Evolutionary conservation across 2,888 invertebrate genomes (phyloP).

Genomic region (Fragum sueziense): DNA sequence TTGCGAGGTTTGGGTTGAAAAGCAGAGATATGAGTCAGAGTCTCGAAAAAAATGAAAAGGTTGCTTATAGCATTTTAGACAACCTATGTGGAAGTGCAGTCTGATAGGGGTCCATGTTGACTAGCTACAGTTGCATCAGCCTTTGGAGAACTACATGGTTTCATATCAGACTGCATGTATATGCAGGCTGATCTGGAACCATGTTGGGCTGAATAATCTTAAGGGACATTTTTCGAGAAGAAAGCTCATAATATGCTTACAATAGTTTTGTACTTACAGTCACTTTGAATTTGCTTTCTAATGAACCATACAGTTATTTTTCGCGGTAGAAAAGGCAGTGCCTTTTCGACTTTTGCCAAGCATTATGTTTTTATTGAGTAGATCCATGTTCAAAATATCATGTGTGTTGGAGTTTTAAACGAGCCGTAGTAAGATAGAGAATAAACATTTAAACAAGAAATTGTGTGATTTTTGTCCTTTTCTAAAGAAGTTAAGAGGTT

Average conservation of each 20-base stretch:
- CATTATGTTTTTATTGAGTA: constrained; percentile 9
- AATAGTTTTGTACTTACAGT: not conserved
- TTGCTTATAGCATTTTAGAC: too few relatives aligned
- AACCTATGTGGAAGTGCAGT: too few relatives aligned
- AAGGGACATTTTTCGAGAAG: not conserved
- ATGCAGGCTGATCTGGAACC: too few relatives aligned
- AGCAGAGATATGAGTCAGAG: too few relatives aligned
- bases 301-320: not conserved
- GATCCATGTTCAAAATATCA: constrained; percentile 4
- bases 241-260: not conserved
- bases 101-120: too few relatives aligned
- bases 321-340: not conserved
- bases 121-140: too few relatives aligned
- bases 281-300: not conserved
- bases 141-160: too few relatives aligned
- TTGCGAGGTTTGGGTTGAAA: too few relatives aligned
- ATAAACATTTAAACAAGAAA: constrained; percentile 22
- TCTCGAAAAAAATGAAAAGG: too few relatives aligned
- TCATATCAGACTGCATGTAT: too few relatives aligned
- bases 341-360: not conserved
- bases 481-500: not conserved
- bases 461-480: not conserved
- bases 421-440: constrained; percentile 14
- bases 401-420: constrained; percentile 20
- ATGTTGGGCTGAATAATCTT: too few relatives aligned